Conservation (phyloP, 2,797 vertebrate genomes). For the Paramormyrops hopkinsi region DNA sequence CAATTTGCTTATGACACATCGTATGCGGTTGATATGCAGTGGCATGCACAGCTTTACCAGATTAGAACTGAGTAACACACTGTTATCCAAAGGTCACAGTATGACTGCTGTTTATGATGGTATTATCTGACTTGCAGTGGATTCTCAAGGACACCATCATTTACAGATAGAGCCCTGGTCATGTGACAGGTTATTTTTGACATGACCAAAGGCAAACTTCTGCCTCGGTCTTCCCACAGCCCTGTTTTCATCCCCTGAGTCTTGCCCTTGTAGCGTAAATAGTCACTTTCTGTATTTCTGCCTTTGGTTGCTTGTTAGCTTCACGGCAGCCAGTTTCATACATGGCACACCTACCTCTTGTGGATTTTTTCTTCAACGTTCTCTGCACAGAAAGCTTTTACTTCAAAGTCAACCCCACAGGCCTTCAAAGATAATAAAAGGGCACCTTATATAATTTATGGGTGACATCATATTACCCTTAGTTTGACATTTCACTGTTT, state of each 20-base stretch:
- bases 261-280: background rate
- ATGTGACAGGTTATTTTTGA: slow-evolving; percentile 6
- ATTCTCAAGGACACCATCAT: background rate
- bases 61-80: background rate
- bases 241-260: background rate
- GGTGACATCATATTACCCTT: background rate
- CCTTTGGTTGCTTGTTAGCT: background rate
- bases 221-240: background rate
- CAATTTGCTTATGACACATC: background rate
- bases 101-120: background rate
- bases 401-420: slow-evolving; percentile 92
- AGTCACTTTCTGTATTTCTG: slow-evolving; percentile 30
- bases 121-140: background rate
- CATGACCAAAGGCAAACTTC: background rate
- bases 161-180: background rate
- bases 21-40: background rate
- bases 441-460: slow-evolving; percentile 6
- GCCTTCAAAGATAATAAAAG: slow-evolving; percentile 60
- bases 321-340: background rate
- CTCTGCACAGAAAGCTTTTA: slow-evolving; percentile 92
- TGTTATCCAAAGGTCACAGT: background rate
- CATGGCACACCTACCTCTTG: slow-evolving; percentile 69
- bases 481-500: background rate
- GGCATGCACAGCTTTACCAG: background rate
- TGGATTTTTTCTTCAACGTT: slow-evolving; percentile 88